Percentiles rank a stretch among this genome's conserved stretches.
phyloP scores from a whole-genome alignment of 1,140 invertebrate species.

The Galleria mellonella region DNA sequence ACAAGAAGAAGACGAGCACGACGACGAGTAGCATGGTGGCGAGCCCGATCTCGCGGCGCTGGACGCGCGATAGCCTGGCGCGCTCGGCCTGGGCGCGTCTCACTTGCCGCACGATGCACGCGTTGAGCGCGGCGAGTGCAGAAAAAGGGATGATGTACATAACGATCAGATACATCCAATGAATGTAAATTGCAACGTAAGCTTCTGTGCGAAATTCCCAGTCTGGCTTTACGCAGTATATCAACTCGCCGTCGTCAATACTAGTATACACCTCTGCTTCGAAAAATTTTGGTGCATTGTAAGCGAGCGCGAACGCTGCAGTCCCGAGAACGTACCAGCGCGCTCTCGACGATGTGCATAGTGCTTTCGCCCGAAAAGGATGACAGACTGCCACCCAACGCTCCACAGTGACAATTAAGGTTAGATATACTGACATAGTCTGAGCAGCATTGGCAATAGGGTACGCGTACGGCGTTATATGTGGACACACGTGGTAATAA shows the following conservation, averaged over 20 bases:
- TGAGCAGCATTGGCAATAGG: constrained; percentile 91
- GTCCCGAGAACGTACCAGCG: constrained; percentile 90
- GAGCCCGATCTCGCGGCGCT: constrained; percentile 90
- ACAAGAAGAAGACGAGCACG: constrained; percentile 95
- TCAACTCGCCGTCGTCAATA: constrained; percentile 61
- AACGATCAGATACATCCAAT: constrained; percentile 93
- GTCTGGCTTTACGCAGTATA: constrained; percentile 84
- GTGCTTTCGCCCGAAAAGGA: constrained; percentile 88
- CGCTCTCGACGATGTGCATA: constrained; percentile 94
- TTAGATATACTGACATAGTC: constrained; percentile 95
- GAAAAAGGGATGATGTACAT: constrained; percentile 94
- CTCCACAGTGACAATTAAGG: constrained; percentile 95
- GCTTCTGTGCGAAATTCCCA: constrained; percentile 79
- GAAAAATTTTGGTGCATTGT: constrained; percentile 90
- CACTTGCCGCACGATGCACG: constrained; percentile 91
- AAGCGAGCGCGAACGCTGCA: constrained; percentile 86
- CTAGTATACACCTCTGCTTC: constrained; percentile 71
- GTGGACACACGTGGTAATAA: constrained; percentile 86
- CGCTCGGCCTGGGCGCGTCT: constrained; percentile 88
- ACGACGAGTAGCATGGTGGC: constrained; percentile 96
- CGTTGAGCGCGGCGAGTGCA: constrained; percentile 89
- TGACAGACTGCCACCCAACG: constrained; percentile 97
- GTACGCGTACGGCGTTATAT: constrained; percentile 88
- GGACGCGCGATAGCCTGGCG: constrained; percentile 84
- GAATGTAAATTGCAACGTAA: constrained; percentile 92